Evolutionary conservation across 2,113 vertebrate genomes (phyloP), one percentile per base, ranked within the genome.

Genomic region (Pseudorasbora parva): DNA sequence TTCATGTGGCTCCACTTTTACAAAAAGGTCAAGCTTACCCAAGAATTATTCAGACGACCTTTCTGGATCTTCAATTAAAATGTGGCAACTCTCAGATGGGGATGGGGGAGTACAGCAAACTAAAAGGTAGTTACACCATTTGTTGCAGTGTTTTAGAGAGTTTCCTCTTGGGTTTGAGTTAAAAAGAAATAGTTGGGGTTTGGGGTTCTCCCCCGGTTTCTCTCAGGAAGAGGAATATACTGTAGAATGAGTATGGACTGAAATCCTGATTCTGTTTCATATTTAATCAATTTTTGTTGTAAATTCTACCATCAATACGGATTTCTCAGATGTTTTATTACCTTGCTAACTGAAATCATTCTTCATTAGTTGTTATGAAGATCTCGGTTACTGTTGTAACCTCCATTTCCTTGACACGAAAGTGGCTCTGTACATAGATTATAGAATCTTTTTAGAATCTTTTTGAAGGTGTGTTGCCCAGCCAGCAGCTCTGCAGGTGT

Each of bases 41-140:
- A 82, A 87, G 89, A 93, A 89, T 90, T 92, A 92, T 90, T 86
- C 90, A 88, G 91, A 89, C 88, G 92, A 89, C 90, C 92, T 93
- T 94, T 92, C 89, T 78, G 82, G 81, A 72, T 88, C 85, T 90
- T 91, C 85, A 85, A 90, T 91, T 89, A 83, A 89, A 89, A 84
- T 87, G 88, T 86, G 72, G 77, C 75, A 85, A 78, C 81, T 85
- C 79, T 69, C 21, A 54, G 80, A 82, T 82, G 60, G 74, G 82
- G 66, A 57, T 66, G 59, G 54, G 51, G 21, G 66, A 57, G 37
- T n/a, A 56, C n/a, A 47, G 86, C 11, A 21, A 72, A 66, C 59
- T 72, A 82, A 73, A 49, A 56, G 43, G 23, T 23, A 30, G 21
- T 84, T 68, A 81, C 60, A 77, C 15, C 37, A 45, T 33, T 81